Evolutionary conservation across 2,888 invertebrate genomes (phyloP).

Genomic region (Parasteatoda lunata): DNA sequence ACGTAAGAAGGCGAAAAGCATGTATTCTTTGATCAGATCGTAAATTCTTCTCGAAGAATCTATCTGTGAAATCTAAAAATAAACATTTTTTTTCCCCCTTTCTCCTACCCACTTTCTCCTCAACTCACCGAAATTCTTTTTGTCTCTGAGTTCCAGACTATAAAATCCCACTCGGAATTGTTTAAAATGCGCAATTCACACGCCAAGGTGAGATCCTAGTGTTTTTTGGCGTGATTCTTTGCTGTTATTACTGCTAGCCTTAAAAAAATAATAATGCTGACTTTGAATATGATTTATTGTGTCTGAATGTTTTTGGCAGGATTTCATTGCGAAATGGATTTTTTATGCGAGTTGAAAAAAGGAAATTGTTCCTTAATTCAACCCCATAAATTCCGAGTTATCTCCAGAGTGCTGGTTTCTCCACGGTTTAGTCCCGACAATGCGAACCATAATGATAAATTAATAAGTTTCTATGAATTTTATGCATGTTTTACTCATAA

Average conservation of each 20-base stretch:
- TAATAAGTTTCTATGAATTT: too few species aligned
- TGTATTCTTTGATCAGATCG: conserved; percentile 41
- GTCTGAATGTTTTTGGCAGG: not conserved
- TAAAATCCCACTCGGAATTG: conserved; percentile 32
- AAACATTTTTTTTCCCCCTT: not conserved
- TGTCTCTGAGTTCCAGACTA: conserved; percentile 1
- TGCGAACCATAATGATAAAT: too few species aligned
- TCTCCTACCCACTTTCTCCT: not conserved
- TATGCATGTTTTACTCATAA: too few species aligned
- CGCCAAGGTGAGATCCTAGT: conserved; percentile 27
- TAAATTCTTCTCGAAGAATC: conserved; percentile 27
- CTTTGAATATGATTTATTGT: not conserved
- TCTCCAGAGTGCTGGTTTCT: too few species aligned
- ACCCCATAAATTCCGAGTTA: not conserved
- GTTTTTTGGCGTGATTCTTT: conserved; percentile 2
- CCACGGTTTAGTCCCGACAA: too few species aligned
- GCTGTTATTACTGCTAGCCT: not conserved
- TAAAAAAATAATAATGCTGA: conserved; percentile 3
- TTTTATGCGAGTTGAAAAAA: not conserved
- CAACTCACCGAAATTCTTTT: not conserved
- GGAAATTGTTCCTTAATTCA: not conserved
- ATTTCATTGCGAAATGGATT: not conserved
- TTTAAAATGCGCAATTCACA: conserved; percentile 38
- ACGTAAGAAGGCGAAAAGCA: conserved; percentile 50
- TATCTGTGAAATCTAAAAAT: conserved; percentile 10